A percentile compares a stretch with the other conserved stretches of the same genome.
These are phyloP conservation scores for Chrysochloris asiatica DNA, from an alignment of 2,113 vertebrate species.

Conservation along the genomic window DNA sequence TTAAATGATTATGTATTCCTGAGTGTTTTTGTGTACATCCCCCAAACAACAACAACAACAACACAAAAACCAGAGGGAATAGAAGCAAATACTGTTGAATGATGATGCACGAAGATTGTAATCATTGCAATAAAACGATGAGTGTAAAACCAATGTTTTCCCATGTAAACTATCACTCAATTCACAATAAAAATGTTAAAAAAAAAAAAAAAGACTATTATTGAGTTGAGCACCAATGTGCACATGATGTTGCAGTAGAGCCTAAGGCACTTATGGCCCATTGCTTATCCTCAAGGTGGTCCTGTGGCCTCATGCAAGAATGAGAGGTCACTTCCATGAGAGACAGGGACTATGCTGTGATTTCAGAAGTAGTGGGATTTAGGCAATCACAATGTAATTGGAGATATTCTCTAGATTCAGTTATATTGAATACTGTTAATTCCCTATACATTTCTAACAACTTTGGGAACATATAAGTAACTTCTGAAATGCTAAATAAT, in stretches of 20 bases:
- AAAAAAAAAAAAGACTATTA: neutral
- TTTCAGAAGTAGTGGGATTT: neutral
- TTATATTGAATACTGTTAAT: neutral
- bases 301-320: neutral
- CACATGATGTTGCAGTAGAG: neutral
- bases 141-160: too few species aligned
- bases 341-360: neutral
- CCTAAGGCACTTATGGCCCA: neutral
- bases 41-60: too few species aligned
- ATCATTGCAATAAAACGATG: too few species aligned
- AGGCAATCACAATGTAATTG: neutral
- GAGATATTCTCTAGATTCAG: neutral
- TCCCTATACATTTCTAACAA: neutral
- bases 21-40: too few species aligned
- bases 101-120: too few species aligned
- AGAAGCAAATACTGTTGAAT: too few species aligned
- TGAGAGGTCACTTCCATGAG: neutral
- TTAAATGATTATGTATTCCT: too few species aligned
- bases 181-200: too few species aligned
- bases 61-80: too few species aligned
- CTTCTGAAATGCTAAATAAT: constrained; percentile 54
- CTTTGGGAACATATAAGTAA: neutral
- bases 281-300: neutral
- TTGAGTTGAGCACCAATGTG: neutral
- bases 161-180: too few species aligned